These are phyloP conservation scores for Oenanthe oenanthe DNA, from an alignment of 2,113 vertebrate genomes.

Conservation along the genomic window DNA sequence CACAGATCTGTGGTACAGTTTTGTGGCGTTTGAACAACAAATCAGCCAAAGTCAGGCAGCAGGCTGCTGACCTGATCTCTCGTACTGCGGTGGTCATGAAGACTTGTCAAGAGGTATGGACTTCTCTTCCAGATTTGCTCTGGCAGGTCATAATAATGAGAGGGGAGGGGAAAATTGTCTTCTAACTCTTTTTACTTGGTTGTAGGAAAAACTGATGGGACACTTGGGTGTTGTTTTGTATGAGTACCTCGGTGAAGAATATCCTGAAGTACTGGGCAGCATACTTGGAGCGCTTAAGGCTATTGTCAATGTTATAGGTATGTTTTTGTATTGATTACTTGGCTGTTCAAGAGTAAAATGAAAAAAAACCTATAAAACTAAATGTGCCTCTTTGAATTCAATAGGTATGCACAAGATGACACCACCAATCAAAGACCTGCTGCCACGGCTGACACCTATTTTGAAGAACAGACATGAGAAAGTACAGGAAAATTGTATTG, in stretches of 20 bases:
- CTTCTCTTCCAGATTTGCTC: neutral
- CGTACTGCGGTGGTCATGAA: constrained; percentile 99
- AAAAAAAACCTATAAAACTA: neutral
- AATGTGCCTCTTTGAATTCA: neutral
- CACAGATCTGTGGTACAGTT: constrained; percentile 98
- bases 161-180: neutral
- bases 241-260: constrained; percentile 98
- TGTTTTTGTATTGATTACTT: neutral
- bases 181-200: constrained; percentile 1
- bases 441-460: constrained; percentile 96
- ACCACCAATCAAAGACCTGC: constrained; percentile 95
- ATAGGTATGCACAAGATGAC: constrained; percentile 99
- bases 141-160: neutral
- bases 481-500: constrained; percentile 98
- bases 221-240: constrained; percentile 98
- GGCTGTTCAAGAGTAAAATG: neutral
- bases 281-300: constrained; percentile 97
- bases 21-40: constrained; percentile 99
- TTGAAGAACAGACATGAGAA: constrained; percentile 99
- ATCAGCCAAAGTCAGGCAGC: constrained; percentile 96
- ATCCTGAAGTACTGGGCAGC: constrained; percentile 97
- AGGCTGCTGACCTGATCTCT: constrained; percentile 98
- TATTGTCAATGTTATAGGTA: constrained; percentile 98
- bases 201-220: constrained; percentile 98
- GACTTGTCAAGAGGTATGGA: constrained; percentile 94